phyloP scores from a whole-genome alignment of 2,888 invertebrate species.

The Dolichopus griseipennis region DNA sequence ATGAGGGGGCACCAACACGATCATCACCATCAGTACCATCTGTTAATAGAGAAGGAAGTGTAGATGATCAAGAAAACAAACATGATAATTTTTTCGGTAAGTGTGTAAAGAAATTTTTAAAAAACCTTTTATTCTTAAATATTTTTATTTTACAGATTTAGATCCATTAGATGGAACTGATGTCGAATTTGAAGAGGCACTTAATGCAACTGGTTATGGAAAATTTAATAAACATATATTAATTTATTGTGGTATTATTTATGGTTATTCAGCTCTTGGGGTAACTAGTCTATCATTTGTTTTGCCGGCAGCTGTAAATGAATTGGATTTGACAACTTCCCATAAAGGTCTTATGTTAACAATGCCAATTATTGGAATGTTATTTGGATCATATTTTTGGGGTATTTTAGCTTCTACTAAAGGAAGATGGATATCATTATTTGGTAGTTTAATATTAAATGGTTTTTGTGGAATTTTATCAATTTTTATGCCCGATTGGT shows the following conservation, averaged over 20 bases:
- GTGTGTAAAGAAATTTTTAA: no score
- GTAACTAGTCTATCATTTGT: background rate
- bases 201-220: background rate
- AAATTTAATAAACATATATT: background rate
- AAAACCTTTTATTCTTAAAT: no score
- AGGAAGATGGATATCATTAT: background rate
- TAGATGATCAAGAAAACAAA: no score
- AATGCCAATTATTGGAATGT: background rate
- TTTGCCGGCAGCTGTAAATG: background rate
- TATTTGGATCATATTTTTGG: slow-evolving; percentile 3
- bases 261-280: background rate
- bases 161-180: background rate
- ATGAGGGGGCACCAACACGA: no score
- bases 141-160: background rate
- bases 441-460: background rate
- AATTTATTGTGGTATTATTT: background rate
- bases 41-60: no score
- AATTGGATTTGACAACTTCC: background rate
- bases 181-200: background rate
- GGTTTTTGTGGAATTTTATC: background rate
- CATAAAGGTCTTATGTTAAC: background rate
- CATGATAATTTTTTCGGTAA: no score
- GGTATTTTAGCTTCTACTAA: background rate
- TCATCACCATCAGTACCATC: no score
- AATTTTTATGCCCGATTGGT: background rate